These are phyloP conservation scores for Griposia aprilina DNA, from an alignment of 2,888 invertebrate species.

Conservation along the genomic window DNA sequence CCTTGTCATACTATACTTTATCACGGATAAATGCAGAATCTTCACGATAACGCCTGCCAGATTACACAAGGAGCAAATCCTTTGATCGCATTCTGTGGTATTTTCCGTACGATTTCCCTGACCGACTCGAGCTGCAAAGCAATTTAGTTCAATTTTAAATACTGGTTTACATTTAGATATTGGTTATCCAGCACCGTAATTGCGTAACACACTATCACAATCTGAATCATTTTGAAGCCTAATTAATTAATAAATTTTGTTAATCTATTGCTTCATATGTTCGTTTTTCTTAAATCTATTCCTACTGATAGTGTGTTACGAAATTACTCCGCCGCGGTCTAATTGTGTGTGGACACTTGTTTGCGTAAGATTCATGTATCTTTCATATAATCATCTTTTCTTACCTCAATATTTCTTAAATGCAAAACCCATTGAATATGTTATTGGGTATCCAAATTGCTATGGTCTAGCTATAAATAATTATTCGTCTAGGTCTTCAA, in stretches of 20 bases:
- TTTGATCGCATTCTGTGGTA: conserved; percentile 51
- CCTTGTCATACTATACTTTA: conserved; percentile 61
- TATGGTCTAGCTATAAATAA: conserved; percentile 26
- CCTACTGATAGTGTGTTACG: no score
- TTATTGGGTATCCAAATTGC: background rate
- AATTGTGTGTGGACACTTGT: conserved; percentile 19
- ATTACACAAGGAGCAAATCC: conserved; percentile 51
- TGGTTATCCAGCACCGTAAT: conserved; percentile 8
- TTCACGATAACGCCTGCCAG: conserved; percentile 28
- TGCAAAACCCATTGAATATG: conserved; percentile 21
- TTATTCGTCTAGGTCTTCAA: conserved; percentile 19
- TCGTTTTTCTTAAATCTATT: no score
- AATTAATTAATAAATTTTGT: no score
- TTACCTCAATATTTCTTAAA: background rate
- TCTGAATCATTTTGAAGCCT: no score
- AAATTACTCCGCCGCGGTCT: background rate
- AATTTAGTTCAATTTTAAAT: conserved; percentile 39
- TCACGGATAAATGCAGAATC: conserved; percentile 41
- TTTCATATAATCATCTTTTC: background rate
- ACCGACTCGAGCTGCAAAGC: conserved; percentile 17
- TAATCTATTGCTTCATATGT: no score
- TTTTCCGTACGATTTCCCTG: conserved; percentile 49
- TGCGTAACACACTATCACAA: no score
- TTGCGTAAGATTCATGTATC: conserved; percentile 11
- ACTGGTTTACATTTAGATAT: conserved; percentile 40